Evolutionary conservation across 2,797 vertebrate species (phyloP).

Genomic region (Phyllotis vaccarum): DNA sequence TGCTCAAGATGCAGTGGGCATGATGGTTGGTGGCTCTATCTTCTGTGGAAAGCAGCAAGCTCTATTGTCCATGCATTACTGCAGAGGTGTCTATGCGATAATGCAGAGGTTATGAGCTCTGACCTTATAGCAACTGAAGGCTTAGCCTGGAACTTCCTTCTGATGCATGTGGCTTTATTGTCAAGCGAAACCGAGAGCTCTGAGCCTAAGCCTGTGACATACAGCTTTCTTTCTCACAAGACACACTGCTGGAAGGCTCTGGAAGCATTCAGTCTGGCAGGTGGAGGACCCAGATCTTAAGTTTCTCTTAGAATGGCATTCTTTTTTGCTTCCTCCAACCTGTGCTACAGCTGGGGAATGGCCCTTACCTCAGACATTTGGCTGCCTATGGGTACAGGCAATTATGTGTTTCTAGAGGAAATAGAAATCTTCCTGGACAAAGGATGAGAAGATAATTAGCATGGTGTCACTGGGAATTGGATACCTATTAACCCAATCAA

Average conservation of each 20-base stretch:
- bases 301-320: neutral
- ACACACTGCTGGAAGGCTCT: neutral
- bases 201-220: neutral
- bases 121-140: neutral
- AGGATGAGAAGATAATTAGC: neutral
- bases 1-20: neutral
- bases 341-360: neutral
- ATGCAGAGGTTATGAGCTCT: neutral
- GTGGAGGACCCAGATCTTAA: neutral
- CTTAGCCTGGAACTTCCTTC: neutral
- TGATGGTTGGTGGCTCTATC: neutral
- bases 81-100: no score
- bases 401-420: neutral
- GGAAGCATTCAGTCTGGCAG: neutral
- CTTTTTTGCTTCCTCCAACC: neutral
- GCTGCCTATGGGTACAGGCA: neutral
- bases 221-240: neutral
- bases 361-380: neutral
- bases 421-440: neutral
- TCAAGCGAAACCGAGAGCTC: neutral
- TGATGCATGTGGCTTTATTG: neutral
- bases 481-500: no score
- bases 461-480: neutral
- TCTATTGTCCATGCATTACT: neutral
- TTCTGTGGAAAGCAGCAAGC: neutral